Evolutionary conservation across 2,113 vertebrate species (phyloP).

Genomic region (Passer domesticus): DNA sequence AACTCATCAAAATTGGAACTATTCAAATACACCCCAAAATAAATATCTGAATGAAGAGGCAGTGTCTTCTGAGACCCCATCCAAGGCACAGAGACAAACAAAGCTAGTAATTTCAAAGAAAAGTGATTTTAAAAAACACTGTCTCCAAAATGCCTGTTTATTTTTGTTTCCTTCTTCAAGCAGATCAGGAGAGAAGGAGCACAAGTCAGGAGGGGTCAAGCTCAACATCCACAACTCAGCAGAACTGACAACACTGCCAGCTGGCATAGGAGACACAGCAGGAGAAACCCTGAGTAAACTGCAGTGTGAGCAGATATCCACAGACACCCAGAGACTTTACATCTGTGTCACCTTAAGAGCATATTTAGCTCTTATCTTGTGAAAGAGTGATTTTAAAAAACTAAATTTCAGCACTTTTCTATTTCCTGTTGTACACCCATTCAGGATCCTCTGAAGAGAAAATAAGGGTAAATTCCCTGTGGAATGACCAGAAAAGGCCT

Average conservation of each 20-base stretch:
- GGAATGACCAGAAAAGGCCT: not conserved
- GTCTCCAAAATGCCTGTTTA: not conserved
- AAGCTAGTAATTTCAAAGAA: not conserved
- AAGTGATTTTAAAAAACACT: not conserved
- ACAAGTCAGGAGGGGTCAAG: not conserved
- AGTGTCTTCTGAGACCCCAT: not conserved
- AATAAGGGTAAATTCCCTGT: not conserved
- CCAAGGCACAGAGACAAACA: not conserved
- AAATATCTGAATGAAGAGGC: not conserved
- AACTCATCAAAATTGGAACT: not conserved
- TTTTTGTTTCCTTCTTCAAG: not conserved
- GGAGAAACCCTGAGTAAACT: not conserved
- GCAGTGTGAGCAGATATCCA: not conserved
- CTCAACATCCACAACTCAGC: not conserved
- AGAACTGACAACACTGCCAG: not conserved
- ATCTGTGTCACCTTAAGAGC: not conserved
- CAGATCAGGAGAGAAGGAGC: not conserved
- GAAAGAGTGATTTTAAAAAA: not conserved
- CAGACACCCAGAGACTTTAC: not conserved
- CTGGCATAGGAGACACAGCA: not conserved
- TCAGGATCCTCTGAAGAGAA: not conserved
- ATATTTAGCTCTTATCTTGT: not conserved
- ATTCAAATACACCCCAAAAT: not conserved
- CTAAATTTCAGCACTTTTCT: not conserved
- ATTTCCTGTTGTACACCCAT: not conserved